Evolutionary conservation across 2,888 invertebrate species (phyloP).

Genomic region (Colletes collaris): DNA sequence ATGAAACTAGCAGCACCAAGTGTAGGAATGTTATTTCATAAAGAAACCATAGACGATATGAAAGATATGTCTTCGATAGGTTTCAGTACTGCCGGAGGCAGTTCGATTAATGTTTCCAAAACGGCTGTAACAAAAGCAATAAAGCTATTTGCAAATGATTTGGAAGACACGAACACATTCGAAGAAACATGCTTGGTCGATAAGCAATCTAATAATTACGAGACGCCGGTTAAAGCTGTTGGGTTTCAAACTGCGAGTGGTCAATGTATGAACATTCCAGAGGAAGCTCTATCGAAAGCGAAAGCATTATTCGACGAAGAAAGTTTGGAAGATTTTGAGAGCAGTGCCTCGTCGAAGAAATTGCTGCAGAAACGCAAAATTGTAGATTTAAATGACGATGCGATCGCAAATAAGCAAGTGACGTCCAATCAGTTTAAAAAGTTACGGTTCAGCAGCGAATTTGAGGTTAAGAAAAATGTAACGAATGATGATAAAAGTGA

Average conservation of each 20-base stretch:
- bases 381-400: constrained; percentile 62
- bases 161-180: not conserved
- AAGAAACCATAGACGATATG: not conserved
- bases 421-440: constrained; percentile 66
- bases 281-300: constrained; percentile 26
- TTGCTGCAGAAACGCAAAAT: constrained; percentile 51
- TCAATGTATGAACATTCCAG: constrained; percentile 6
- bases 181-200: not conserved
- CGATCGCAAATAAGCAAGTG: constrained; percentile 8
- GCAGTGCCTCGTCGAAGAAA: not conserved
- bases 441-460: constrained; percentile 67
- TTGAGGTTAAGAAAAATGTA: constrained; percentile 67
- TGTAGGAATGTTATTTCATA: constrained; percentile 23
- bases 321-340: not conserved
- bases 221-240: not conserved
- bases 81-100: not conserved
- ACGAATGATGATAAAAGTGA: not conserved
- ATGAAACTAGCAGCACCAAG: constrained; percentile 13
- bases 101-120: constrained; percentile 9
- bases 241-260: constrained; percentile 23
- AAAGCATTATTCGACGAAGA: constrained; percentile 7
- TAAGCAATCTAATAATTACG: not conserved
- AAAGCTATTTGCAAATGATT: constrained; percentile 3
- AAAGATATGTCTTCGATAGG: not conserved
- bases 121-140: constrained; percentile 3